Evolutionary conservation across 2,888 invertebrate species (phyloP).

Genomic region (Diachrysia chrysitis): DNA sequence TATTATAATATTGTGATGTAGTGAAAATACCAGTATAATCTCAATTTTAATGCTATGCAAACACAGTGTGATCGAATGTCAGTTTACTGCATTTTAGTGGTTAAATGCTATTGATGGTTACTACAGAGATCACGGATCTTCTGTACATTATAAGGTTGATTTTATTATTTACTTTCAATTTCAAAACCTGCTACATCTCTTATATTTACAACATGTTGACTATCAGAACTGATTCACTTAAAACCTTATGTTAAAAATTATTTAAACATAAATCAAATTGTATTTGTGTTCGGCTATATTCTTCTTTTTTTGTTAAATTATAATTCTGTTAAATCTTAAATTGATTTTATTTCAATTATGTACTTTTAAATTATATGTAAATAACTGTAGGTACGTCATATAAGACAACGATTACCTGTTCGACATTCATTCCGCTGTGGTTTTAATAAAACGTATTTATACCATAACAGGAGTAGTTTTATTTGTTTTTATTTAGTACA

Average conservation of each 20-base stretch:
- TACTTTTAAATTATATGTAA: constrained; percentile 33
- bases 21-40: constrained; percentile 28
- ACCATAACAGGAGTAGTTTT: constrained; percentile 47
- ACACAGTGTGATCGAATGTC: constrained; percentile 30
- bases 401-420: constrained; percentile 46
- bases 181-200: constrained; percentile 9
- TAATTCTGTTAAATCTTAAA: constrained; percentile 11
- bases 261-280: background rate
- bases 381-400: constrained; percentile 35
- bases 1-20: constrained; percentile 27
- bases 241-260: background rate
- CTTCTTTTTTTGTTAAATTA: constrained; percentile 6
- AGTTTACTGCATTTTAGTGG: constrained; percentile 8
- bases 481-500: constrained; percentile 28
- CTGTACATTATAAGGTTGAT: constrained; percentile 14
- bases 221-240: constrained; percentile 12
- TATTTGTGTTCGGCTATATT: background rate
- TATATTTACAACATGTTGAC: constrained; percentile 39
- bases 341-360: constrained; percentile 7
- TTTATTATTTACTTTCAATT: background rate
- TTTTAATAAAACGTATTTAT: constrained; percentile 69
- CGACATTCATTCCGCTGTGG: constrained; percentile 63
- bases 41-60: constrained; percentile 18
- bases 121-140: background rate
- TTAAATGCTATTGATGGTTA: background rate